Base-by-base conservation (phyloP, 2,797 vertebrate species). In the Cirrhinus mrigala region DNA sequence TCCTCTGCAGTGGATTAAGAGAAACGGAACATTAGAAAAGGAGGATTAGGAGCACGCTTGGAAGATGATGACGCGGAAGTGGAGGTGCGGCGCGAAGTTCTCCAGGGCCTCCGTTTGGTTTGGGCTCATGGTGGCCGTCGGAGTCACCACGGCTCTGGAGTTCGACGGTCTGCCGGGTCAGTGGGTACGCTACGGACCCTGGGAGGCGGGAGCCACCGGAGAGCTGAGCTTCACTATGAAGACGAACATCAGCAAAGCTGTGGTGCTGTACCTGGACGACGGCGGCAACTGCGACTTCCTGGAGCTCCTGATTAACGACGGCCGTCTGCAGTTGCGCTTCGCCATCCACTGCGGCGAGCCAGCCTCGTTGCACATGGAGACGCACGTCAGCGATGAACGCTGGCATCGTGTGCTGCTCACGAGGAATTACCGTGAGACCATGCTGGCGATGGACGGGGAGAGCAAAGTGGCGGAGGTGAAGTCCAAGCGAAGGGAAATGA, bases 221-320 rank as follows among this genome's bases (percentile, higher is more conserved):
- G 96, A 97, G 90, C 96, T 99, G 85, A 98, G 97, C 91, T 98
- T 99, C 88, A 96, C 96, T 78, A 85, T 99, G 83, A 96, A 97
- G 91, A 98, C 97, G 85, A 98, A 98, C 91, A 85, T 95, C 89
- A 96, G 96, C 66, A 96, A 96, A 87, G 96, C 97, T 0, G 90
- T 99, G 88, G 94, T 99, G 86, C 96, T 99, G 58, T 99, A 99
- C 90, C 90, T 97, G 87, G 98, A 99, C 7, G 98, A 99, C 11
- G 97, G 97, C 0, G 98, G 98, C 16, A 96, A 98, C 95, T 99
- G 98, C 1, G 98, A 99, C 94, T 99, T 99, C 92, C 88, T 99
- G 94, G 98, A 99, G 94, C 95, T 99, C 33, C 92, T 98, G 79
- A 91, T 99, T 14, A 92, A 92, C 5, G 97, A 96, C 0, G 97